These are phyloP conservation scores for Eulithis prunata DNA, from an alignment of 2,888 invertebrate species.

Conservation along the genomic window DNA sequence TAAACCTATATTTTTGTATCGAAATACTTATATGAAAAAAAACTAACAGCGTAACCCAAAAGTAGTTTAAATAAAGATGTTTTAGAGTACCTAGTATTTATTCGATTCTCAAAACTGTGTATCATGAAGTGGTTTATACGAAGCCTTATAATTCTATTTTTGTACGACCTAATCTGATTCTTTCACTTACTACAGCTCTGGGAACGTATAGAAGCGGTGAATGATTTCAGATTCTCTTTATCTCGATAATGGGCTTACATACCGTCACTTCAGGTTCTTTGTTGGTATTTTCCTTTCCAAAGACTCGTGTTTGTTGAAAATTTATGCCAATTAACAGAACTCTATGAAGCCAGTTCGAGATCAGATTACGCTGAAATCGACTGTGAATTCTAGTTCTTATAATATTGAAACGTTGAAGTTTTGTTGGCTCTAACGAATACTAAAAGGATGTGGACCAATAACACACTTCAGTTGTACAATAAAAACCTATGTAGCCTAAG, in stretches of 20 bases:
- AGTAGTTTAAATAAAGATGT: too few relatives aligned
- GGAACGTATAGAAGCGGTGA: constrained; percentile 26
- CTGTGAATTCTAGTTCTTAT: neutral
- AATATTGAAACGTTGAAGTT: neutral
- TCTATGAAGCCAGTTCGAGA: constrained; percentile 11
- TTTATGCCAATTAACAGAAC: constrained; percentile 29
- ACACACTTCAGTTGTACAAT: neutral
- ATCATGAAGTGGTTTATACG: too few relatives aligned
- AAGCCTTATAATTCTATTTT: too few relatives aligned
- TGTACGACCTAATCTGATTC: neutral
- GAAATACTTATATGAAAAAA: too few relatives aligned
- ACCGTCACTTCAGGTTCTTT: constrained; percentile 34
- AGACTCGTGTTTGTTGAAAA: constrained; percentile 31
- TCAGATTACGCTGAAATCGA: constrained; percentile 15
- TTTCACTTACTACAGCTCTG: constrained; percentile 22
- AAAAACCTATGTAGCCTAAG: neutral
- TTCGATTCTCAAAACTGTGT: too few relatives aligned
- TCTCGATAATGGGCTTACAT: constrained; percentile 41
- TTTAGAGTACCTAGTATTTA: too few relatives aligned
- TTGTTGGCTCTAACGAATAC: neutral
- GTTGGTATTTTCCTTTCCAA: constrained; percentile 31
- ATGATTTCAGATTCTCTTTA: constrained; percentile 39
- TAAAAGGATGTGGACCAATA: too few relatives aligned
- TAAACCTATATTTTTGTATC: too few relatives aligned
- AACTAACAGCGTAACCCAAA: too few relatives aligned